Conservation (phyloP, 2,113 vertebrate species). For the Trematocara marginatum region DNA sequence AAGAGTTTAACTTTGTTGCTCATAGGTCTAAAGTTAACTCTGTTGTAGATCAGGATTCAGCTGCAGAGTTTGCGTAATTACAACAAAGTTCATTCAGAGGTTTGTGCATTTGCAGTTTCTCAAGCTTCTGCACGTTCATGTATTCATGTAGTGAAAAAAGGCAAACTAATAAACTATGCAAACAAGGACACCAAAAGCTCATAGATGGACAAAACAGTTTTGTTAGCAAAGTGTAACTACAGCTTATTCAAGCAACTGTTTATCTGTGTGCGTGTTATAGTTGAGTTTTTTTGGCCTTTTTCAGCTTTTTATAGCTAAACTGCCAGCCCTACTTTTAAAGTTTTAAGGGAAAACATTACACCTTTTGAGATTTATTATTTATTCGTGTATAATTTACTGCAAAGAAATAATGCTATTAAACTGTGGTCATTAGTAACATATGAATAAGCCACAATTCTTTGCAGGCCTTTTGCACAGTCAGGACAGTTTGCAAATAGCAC, state of each 20-base stretch:
- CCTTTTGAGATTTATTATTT: not conserved
- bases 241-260: not conserved
- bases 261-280: rapidly evolving
- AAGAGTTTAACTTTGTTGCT: not conserved
- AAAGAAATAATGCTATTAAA: not conserved
- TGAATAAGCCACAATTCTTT: not conserved
- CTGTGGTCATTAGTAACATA: not conserved
- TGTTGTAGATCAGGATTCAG: not conserved
- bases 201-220: not conserved
- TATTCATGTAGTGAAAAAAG: not conserved
- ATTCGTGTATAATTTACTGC: not conserved
- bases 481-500: not conserved
- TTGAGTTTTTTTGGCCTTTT: not conserved
- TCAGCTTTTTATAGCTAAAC: not conserved
- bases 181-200: not conserved
- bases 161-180: not conserved
- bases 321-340: not conserved
- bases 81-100: not conserved
- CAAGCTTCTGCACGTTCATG: not conserved
- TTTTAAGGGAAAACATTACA: not conserved
- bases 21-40: not conserved
- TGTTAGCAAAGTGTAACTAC: not conserved
- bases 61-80: not conserved
- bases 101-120: too few relatives aligned
- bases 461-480: not conserved